Evolutionary conservation across 1,140 invertebrate species (phyloP), one percentile per base, ranked within the genome.

Genomic region (Antheraea pernyi): DNA sequence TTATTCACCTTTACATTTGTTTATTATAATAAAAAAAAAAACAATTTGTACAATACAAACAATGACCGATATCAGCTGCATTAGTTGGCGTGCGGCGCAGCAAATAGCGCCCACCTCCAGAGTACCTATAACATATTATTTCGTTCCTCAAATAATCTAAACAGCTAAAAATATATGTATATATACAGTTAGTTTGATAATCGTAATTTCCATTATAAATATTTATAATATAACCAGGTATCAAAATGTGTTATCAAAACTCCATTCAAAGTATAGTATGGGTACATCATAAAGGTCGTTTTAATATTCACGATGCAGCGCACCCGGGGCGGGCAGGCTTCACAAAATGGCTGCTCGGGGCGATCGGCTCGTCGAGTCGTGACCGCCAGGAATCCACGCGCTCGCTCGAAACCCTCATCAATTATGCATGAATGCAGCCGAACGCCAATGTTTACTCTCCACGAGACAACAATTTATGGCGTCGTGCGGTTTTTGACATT

Each of bases 381-480:
- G 89, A 91, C 87, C 84, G 87, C 81, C 83, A 83, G 86, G 88
- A 91, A 88, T 89, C 86, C 86, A 84, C 81, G 83, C 84, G 80
- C 78, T 83, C 81, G 81, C 79, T 84, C 73, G 78, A 74, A 83
- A 86, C 89, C 84, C 89, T 88, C 89, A 90, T 91, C 88, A 91
- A 88, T 91, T 89, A 91, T 90, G 88, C 86, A 91, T 90, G 89
- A 91, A 91, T 90, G 89, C 89, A 86, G 78, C 79, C 79, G 79
- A 89, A 84, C 84, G 83, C 75, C 89, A 80, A 88, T 89, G 89
- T 91, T 91, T 91, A 88, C 88, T 89, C 88, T 89, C 83, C 85
- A 84, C 81, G 86, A 88, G 85, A 89, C 88, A 87, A 87, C 86
- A 87, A 91, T 90, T 91, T 91, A 90, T 91, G 89, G 84, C 86